Evolutionary conservation across 1,140 invertebrate genomes (phyloP), one percentile per base, ranked within the genome.

Genomic region (Trialeurodes vaporariorum): DNA sequence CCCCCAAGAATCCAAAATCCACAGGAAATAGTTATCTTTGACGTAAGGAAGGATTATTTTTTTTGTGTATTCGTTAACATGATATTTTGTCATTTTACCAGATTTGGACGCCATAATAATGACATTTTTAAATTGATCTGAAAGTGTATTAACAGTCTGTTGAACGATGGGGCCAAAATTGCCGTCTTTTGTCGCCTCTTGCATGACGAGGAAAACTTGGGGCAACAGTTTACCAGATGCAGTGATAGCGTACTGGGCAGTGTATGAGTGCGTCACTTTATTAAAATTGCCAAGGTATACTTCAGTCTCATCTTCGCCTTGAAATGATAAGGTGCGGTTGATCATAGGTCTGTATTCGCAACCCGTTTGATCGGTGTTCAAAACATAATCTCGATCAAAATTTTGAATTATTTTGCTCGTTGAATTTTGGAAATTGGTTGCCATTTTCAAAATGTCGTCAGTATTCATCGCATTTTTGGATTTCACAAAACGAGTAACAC

Each of bases 231-330:
- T 62, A n/a, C 70, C 72, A 22, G 72, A 68, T 12, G 68, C 22
- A 2, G 68, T 72, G 0, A 72, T 23, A 13, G 70, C 27, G 68
- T 72, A 72, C 63, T 72, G 69, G 61, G 72, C 70, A 2, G 70
- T 72, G 27, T 72, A 72, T 22, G 67, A 70, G 68, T 72, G 72
- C 12, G 71, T 72, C 0, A 69, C 64, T 63, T 73, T 72, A 64
- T 68, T 69, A 17, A 67, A 58, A 63, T 69, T 58, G 64, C 66
- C 66, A n/a, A 69, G 64, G 13, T 65, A 63, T 2, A 70, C 64
- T 25, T 66, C 34, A 1, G 65, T 61, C 17, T 26, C 27, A 25
- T 71, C 68, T 17, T 34, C n/a, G 26, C 64, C 66, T 67, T 63
- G 23, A 61, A 61, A 26, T 24, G 63, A 64, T 21, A 69, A 24